Base-by-base conservation (phyloP, 2,888 invertebrate species). In the Tenthredo livida region DNA sequence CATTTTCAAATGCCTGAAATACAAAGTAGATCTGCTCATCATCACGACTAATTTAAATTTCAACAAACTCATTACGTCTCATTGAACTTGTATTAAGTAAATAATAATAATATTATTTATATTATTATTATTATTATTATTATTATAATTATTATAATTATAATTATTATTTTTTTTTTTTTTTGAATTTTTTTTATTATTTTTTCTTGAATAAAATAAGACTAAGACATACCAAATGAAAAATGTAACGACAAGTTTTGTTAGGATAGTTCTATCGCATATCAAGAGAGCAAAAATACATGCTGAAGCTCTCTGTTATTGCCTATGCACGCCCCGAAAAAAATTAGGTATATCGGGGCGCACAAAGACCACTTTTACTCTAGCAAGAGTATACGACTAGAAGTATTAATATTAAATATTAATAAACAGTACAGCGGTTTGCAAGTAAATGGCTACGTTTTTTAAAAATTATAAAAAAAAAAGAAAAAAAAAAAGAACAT, bases 371-470 rank as follows among this genome's bases (percentile, higher is more conserved):
- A 93, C 90, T 92, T 91, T 91, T 92, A 93, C 92, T 93, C 92
- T 93, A 91, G 89, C 90, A 90, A 91, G 92, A 91, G 93, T 93
- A 93, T 93, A 93, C 93, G 93, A 93, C 91, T 93, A 93, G 93
- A 93, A 93, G 93, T 93, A 93, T 93, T 93, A 92, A 91, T 90
- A 91, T 91, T 89, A 91, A 91, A 91, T 88, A 88, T 91, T 90
- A 90, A 91, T 92, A 89, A 92, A 91, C 89, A 89, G 90, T 90
- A 90, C 90, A 90, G 90, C 91, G 91, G 91, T 89, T 91, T 89
- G 90, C 89, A 88, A 91, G 91, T 90, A 90, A 91, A 92, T 92
- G 92, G 92, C 91, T 92, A 92, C 90, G 90, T 90, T 91, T 91
- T 85, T 75, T 85, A 78, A 82, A 82, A 75, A 78, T 58, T 84